These are phyloP conservation scores for Melieria crassipennis DNA, from an alignment of 2,888 invertebrate species.

Conservation along the genomic window DNA sequence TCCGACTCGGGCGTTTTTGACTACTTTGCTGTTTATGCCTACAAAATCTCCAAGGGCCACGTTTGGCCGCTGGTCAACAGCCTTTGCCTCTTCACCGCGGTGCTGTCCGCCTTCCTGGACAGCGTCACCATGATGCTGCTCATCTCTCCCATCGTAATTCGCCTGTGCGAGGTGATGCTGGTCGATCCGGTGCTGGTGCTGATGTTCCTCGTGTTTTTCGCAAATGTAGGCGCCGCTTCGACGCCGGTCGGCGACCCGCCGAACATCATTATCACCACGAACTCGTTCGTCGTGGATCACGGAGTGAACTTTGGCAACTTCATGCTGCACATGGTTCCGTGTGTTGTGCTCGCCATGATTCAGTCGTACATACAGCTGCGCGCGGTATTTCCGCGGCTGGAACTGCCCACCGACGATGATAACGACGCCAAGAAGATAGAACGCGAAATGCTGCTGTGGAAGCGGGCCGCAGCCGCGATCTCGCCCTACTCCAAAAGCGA, in stretches of 20 bases:
- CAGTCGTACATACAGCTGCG: conserved; percentile 77
- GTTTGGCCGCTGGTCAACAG: conserved; percentile 77
- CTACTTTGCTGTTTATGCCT: conserved; percentile 75
- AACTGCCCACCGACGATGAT: conserved; percentile 73
- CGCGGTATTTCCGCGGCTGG: conserved; percentile 75
- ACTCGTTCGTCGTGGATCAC: conserved; percentile 45
- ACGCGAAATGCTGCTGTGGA: conserved; percentile 84
- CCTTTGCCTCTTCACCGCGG: conserved; percentile 74
- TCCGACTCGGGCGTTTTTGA: conserved; percentile 83
- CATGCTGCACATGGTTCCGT: conserved; percentile 81
- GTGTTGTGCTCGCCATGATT: conserved; percentile 74
- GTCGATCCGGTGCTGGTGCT: conserved; percentile 85
- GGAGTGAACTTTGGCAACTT: conserved; percentile 83
- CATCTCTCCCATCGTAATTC: conserved; percentile 79
- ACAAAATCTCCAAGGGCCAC: conserved; percentile 73
- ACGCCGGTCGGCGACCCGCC: conserved; percentile 94
- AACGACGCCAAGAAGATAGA: conserved; percentile 72
- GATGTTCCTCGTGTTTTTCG: conserved; percentile 85
- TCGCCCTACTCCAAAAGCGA: conserved; percentile 84
- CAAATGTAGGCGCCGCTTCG: conserved; percentile 89
- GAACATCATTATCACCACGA: conserved; percentile 61
- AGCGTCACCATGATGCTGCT: conserved; percentile 81
- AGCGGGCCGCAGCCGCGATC: conserved; percentile 76
- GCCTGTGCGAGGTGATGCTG: conserved; percentile 86
- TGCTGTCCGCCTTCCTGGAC: conserved; percentile 77